A percentile compares a stretch with the other conserved stretches of the same genome.
Conservation (phyloP, 2,113 vertebrate genomes). For the Caloenas nicobarica region DNA sequence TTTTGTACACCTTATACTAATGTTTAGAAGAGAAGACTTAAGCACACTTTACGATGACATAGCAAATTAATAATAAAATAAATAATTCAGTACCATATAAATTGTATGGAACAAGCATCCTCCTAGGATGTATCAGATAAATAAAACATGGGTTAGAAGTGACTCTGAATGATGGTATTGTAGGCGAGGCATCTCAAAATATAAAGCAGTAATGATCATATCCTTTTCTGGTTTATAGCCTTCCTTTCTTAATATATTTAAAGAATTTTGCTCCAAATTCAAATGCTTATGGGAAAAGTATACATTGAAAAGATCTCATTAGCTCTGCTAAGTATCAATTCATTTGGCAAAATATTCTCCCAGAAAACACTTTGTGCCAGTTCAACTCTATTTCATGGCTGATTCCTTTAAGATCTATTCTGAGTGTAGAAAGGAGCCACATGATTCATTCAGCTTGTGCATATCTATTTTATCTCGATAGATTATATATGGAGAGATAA, state of each 20-base stretch:
- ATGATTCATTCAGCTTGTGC: slow-evolving; percentile 59
- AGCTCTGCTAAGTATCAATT: slow-evolving; percentile 26
- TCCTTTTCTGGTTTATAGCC: background rate
- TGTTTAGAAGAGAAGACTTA: background rate
- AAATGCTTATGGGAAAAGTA: background rate
- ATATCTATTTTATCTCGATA: slow-evolving; percentile 52
- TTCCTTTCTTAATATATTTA: background rate
- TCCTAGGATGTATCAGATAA: slow-evolving; percentile 25
- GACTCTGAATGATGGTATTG: slow-evolving; percentile 40
- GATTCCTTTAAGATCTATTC: slow-evolving; percentile 57
- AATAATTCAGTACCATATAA: slow-evolving; percentile 40
- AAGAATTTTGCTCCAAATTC: background rate
- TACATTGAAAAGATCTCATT: background rate
- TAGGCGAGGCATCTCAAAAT: slow-evolving; percentile 9
- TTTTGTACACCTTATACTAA: background rate
- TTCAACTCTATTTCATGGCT: slow-evolving; percentile 26
- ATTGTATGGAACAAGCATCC: background rate
- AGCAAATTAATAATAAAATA: slow-evolving; percentile 40
- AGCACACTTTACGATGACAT: slow-evolving; percentile 21
- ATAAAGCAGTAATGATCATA: background rate
- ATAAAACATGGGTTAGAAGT: slow-evolving; percentile 44
- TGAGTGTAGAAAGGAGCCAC: slow-evolving; percentile 27
- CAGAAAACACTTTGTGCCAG: slow-evolving; percentile 40
- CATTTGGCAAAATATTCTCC: slow-evolving; percentile 25
- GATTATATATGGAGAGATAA: slow-evolving; percentile 62